A percentile compares a stretch with the other conserved stretches of the same genome.
Evolutionary conservation across 1,140 invertebrate genomes (phyloP).

Genomic region (Arion vulgaris): DNA sequence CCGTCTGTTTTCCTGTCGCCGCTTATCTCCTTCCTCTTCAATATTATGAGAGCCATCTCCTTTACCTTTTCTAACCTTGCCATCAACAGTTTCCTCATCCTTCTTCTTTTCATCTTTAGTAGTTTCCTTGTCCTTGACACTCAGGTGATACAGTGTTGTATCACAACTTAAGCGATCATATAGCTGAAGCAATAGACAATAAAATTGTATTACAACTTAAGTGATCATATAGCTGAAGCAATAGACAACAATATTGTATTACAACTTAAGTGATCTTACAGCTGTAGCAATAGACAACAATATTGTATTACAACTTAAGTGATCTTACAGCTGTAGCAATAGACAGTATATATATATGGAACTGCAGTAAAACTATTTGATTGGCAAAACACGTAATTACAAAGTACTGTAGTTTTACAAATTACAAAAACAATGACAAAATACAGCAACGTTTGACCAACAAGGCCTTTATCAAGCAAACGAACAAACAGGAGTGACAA

Average conservation of each 20-base stretch:
- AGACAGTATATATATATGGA: no score
- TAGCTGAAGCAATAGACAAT: conserved; percentile 33
- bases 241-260: not conserved
- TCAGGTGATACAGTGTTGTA: conserved; percentile 44
- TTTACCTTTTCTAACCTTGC: not conserved
- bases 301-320: conserved; percentile 42
- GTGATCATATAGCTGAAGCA: conserved; percentile 45
- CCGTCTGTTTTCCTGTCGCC: not conserved
- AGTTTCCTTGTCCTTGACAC: conserved; percentile 13
- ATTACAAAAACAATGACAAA: no score
- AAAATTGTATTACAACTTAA: not conserved
- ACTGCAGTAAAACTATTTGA: no score
- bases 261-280: no score
- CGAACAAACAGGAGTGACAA: no score
- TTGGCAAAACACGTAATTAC: no score
- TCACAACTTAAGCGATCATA: conserved; percentile 49
- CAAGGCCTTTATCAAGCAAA: no score
- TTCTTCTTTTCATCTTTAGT: not conserved
- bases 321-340: conserved; percentile 32
- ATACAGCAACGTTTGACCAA: no score
- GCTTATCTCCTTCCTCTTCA: not conserved
- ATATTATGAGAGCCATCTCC: not conserved
- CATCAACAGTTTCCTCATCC: not conserved
- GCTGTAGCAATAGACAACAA: conserved; percentile 2
- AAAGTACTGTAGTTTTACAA: no score